Evolutionary conservation across 2,113 vertebrate genomes (phyloP).

Genomic region (Proteles cristata): DNA sequence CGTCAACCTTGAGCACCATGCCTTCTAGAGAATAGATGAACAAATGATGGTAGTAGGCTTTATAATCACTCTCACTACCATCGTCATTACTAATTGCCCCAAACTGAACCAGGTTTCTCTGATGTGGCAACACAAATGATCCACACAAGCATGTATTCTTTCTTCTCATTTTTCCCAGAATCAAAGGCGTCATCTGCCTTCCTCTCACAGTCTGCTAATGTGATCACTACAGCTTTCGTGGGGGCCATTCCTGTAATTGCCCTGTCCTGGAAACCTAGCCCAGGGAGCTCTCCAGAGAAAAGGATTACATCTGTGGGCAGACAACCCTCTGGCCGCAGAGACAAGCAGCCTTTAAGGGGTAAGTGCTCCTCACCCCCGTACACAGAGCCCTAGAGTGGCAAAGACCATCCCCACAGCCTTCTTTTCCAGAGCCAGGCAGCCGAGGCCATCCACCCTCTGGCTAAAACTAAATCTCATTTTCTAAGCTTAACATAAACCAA

Average conservation of each 20-base stretch:
- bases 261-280: background rate
- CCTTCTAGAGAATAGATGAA: background rate
- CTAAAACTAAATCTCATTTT: slow-evolving; percentile 24
- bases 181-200: background rate
- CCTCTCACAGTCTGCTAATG: background rate
- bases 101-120: background rate
- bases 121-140: background rate
- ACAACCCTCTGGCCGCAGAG: background rate
- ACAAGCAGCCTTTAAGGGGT: background rate
- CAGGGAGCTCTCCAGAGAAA: accelerated
- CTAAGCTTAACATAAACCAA: slow-evolving; percentile 1
- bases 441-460: background rate
- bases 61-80: background rate
- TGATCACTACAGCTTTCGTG: background rate
- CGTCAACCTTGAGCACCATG: background rate
- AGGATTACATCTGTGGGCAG: background rate
- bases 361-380: background rate
- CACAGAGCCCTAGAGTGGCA: background rate
- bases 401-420: background rate
- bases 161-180: background rate
- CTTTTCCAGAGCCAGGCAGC: background rate
- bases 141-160: background rate
- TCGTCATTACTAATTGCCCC: background rate
- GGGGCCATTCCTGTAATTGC: accelerated
- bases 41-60: background rate